phyloP scores from a whole-genome alignment of 2,888 invertebrate species.

The Drosophila acutilabella region DNA sequence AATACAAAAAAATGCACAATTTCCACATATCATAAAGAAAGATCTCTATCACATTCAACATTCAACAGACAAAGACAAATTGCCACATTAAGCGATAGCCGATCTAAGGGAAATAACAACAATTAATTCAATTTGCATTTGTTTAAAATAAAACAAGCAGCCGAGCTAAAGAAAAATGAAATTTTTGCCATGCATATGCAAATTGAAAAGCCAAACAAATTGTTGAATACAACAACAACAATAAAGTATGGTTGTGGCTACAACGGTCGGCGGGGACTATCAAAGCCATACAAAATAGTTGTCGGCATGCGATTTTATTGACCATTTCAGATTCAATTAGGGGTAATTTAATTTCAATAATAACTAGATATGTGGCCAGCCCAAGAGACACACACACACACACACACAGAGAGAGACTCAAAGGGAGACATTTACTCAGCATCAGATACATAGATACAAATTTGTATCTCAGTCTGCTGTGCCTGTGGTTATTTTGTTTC shows the following conservation, averaged over 20 bases:
- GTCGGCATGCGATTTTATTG: constrained; percentile 80
- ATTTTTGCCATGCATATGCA: constrained; percentile 68
- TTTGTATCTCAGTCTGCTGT: constrained; percentile 39
- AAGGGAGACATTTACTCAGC: not conserved
- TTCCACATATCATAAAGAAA: constrained; percentile 51
- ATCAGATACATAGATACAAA: constrained; percentile 29
- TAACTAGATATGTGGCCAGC: constrained; percentile 65
- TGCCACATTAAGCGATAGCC: constrained; percentile 68
- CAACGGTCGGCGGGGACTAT: constrained; percentile 45
- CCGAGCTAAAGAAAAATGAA: constrained; percentile 24
- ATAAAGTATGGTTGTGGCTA: constrained; percentile 11
- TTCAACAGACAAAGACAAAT: constrained; percentile 71
- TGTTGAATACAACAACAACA: constrained; percentile 24
- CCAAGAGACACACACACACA: constrained; percentile 23
- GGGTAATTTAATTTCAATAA: constrained; percentile 81
- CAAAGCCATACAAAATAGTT: constrained; percentile 72
- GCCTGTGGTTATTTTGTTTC: constrained; percentile 3
- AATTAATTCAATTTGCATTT: constrained; percentile 75
- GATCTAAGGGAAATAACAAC: constrained; percentile 70
- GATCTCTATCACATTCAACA: constrained; percentile 39
- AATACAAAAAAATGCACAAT: constrained; percentile 12
- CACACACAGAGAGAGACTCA: not conserved
- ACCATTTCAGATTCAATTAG: constrained; percentile 80
- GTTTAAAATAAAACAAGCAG: constrained; percentile 56
- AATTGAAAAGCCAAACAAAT: constrained; percentile 57